Percentiles rank a stretch among this genome's conserved stretches.
Conservation (phyloP, 2,797 vertebrate species). For the Phrynocephalus guinanensis region DNA sequence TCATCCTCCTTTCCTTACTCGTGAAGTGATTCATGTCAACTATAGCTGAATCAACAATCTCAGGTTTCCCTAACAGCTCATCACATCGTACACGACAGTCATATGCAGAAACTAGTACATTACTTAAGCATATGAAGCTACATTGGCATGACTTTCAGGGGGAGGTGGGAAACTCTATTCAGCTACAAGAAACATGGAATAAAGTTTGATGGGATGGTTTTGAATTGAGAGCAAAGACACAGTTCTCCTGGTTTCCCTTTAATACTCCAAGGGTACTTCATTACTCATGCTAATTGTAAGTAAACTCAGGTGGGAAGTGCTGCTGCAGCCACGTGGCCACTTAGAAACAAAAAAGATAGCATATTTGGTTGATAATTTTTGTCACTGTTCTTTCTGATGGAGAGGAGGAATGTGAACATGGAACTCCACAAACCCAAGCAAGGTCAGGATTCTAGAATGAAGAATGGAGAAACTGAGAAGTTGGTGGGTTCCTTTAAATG, state of each 20-base stretch:
- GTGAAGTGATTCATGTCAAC: background rate
- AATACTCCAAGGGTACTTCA: background rate
- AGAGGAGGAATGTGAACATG: too few relatives aligned
- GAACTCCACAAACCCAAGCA: too few relatives aligned
- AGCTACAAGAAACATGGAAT: background rate
- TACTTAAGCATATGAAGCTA: background rate
- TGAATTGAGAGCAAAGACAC: background rate
- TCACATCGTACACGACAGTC: background rate
- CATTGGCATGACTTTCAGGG: background rate
- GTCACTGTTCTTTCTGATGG: too few relatives aligned
- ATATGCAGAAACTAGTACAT: background rate
- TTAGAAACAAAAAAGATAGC: background rate
- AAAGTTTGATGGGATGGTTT: background rate
- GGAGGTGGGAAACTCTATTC: background rate
- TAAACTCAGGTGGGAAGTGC: background rate
- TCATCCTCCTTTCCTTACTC: conserved; percentile 7
- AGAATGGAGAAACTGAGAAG: too few relatives aligned
- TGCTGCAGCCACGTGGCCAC: background rate
- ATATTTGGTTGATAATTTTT: too few relatives aligned
- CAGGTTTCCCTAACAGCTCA: background rate
- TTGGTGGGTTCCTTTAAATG: background rate
- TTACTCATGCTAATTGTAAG: background rate
- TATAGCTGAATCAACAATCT: background rate
- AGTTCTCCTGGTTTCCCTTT: background rate
- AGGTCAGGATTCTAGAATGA: too few relatives aligned